A percentile compares a stretch with the other conserved stretches of the same genome.
phyloP scores from a whole-genome alignment of 2,113 vertebrate species.

The Oryzias celebensis region DNA sequence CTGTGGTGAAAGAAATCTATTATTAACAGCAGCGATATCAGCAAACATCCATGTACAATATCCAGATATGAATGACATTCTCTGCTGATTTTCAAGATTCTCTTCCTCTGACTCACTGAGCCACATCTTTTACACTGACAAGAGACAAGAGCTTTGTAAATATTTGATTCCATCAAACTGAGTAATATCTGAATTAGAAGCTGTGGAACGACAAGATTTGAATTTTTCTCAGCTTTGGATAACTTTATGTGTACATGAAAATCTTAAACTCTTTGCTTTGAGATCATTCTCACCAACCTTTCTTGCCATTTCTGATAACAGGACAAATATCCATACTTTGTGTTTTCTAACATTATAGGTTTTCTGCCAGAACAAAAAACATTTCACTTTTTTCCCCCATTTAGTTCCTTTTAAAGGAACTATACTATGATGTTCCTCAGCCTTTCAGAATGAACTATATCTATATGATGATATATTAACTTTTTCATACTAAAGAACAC shows the following conservation, averaged over 20 bases:
- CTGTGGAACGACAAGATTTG: conserved; percentile 2
- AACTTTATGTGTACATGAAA: too few species aligned
- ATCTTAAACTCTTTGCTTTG: too few species aligned
- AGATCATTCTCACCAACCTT: neutral
- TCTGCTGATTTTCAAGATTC: neutral
- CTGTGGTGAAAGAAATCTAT: neutral
- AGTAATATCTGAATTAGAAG: neutral
- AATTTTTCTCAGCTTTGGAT: neutral
- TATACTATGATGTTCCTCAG: too few species aligned
- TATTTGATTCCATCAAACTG: conserved; percentile 9
- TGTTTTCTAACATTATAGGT: too few species aligned
- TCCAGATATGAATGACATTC: conserved; percentile 1
- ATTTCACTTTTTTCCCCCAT: too few species aligned
- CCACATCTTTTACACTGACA: neutral
- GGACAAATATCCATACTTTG: neutral
- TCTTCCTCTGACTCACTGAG: neutral
- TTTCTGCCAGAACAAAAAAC: too few species aligned
- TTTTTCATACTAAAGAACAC: too few species aligned
- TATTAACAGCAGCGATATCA: neutral
- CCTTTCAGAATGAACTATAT: too few species aligned
- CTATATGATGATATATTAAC: too few species aligned
- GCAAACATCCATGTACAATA: neutral
- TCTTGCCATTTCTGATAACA: neutral
- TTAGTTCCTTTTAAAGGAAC: too few species aligned
- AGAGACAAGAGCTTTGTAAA: neutral